phyloP scores from a whole-genome alignment of 2,888 invertebrate genomes.

The Alsophila aescularia region DNA sequence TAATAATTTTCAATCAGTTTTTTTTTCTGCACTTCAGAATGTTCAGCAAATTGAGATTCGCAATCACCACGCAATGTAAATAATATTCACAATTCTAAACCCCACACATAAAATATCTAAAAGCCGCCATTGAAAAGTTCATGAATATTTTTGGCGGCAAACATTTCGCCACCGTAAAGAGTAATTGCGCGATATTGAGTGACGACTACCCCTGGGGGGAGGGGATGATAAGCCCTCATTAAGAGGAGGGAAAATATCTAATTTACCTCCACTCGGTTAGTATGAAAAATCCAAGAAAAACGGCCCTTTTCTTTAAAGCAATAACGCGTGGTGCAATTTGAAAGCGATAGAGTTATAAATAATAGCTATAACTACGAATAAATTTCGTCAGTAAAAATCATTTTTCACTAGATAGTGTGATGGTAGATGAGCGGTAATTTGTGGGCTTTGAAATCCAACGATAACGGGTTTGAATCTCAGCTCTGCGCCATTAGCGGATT shows the following conservation, averaged over 20 bases:
- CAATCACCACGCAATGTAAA: not conserved
- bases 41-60: not conserved
- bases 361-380: no score
- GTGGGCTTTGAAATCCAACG: no score
- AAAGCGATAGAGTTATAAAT: no score
- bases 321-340: conserved; percentile 41
- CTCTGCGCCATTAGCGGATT: no score
- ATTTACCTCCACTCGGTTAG: conserved; percentile 63
- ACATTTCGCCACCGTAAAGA: conserved; percentile 49
- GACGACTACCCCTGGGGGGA: conserved; percentile 41
- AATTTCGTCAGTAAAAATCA: no score
- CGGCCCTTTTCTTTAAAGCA: conserved; percentile 52
- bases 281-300: conserved; percentile 70
- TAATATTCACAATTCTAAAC: conserved; percentile 6
- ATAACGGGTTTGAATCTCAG: no score
- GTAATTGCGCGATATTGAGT: conserved; percentile 64
- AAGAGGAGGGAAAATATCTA: conserved; percentile 66
- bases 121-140: conserved; percentile 18
- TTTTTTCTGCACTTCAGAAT: no score
- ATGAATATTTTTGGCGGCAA: conserved; percentile 21
- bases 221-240: conserved; percentile 69
- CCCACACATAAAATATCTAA: conserved; percentile 18
- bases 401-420: no score
- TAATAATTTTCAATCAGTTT: no score
- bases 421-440: no score